These are phyloP conservation scores for Umimayanthus kanabou DNA, from an alignment of 92 coral and sea anemone genomes.

Conservation along the genomic window DNA sequence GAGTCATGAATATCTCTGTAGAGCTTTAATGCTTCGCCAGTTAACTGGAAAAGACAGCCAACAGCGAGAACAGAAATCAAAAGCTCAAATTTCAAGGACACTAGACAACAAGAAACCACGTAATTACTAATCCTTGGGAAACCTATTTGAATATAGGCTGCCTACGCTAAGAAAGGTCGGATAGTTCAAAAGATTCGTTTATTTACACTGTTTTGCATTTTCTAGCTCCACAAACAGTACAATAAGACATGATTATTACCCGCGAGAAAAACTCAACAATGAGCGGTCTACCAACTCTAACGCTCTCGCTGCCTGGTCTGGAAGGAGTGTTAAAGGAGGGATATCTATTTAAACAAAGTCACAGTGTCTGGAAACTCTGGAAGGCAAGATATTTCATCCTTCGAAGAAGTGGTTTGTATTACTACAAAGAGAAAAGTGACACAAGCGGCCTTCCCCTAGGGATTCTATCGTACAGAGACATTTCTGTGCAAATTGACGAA, in stretches of 20 bases:
- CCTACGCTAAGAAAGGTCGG: conserved; percentile 21
- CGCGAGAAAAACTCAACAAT: conserved; percentile 30
- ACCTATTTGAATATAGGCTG: not conserved
- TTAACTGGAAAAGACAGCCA: not conserved
- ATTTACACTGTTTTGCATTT: conserved; percentile 26
- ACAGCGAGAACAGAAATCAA: not conserved
- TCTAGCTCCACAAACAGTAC: not conserved
- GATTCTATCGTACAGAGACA: conserved; percentile 70
- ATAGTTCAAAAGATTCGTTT: conserved; percentile 17
- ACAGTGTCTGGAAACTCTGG: conserved; percentile 95
- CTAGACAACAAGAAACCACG: not conserved
- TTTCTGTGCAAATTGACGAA: conserved; percentile 87
- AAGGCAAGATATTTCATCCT: conserved; percentile 93
- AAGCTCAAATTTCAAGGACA: not conserved
- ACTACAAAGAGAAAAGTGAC: conserved; percentile 83
- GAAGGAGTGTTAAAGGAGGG: conserved; percentile 87
- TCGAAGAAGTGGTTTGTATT: conserved; percentile 81
- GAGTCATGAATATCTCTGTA: not conserved
- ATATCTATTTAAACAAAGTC: conserved; percentile 93
- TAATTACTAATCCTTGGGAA: not conserved
- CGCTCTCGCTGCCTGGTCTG: conserved; percentile 62
- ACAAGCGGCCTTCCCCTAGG: conserved; percentile 84
- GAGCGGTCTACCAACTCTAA: conserved; percentile 46
- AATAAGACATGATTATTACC: conserved; percentile 32
- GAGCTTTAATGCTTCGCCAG: not conserved